phyloP scores from a whole-genome alignment of 2,888 invertebrate genomes.

The Hyles lineata region DNA sequence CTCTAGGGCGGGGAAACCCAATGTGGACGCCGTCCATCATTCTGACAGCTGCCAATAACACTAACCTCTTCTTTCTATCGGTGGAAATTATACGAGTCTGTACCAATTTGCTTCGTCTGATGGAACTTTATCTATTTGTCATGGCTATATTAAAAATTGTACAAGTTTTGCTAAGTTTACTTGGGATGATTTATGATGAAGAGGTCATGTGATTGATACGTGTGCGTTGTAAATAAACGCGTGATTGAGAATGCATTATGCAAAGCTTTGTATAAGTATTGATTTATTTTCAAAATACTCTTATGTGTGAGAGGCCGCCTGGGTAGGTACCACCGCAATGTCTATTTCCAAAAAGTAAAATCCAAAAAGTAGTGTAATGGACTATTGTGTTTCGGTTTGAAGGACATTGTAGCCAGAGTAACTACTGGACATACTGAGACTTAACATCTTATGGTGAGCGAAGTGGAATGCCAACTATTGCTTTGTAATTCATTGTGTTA shows the following conservation, averaged over 20 bases:
- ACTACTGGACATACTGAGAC: no score
- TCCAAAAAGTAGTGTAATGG: no score
- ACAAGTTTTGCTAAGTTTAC: constrained; percentile 12
- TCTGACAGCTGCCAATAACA: constrained; percentile 73
- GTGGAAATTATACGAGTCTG: constrained; percentile 50
- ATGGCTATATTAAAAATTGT: constrained; percentile 24
- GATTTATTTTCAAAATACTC: neutral
- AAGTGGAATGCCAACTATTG: no score
- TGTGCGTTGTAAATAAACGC: constrained; percentile 9
- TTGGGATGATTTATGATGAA: constrained; percentile 27
- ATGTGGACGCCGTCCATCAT: constrained; percentile 63
- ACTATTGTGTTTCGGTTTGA: no score
- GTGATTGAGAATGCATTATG: neutral
- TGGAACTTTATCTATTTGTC: constrained; percentile 38
- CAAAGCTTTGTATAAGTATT: neutral
- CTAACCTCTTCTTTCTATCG: constrained; percentile 64
- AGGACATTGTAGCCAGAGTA: no score
- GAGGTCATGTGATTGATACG: constrained; percentile 11
- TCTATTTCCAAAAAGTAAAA: no score
- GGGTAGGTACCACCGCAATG: no score
- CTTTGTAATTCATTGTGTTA: no score
- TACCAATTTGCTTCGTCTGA: constrained; percentile 42
- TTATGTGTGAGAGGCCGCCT: no score
- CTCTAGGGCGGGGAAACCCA: constrained; percentile 37
- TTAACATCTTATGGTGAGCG: no score